phyloP scores from a whole-genome alignment of 2,888 invertebrate genomes.

The Pandemis heparana region DNA sequence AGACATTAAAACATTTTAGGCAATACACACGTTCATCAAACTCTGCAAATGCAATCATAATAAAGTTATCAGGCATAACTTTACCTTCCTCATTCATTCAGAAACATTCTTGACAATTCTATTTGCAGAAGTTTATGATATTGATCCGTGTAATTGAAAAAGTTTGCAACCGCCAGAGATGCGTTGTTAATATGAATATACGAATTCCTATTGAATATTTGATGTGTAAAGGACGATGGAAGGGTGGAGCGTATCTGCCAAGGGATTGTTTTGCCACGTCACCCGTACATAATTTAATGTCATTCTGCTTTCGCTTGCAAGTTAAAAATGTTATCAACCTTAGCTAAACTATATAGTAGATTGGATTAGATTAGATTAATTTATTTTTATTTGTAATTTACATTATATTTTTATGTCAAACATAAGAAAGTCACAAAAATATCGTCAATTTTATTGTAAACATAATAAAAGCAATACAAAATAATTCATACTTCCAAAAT shows the following conservation, averaged over 20 bases:
- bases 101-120: slow-evolving; percentile 34
- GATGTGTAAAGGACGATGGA: slow-evolving; percentile 52
- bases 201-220: slow-evolving; percentile 72
- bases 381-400: too few species aligned
- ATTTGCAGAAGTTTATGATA: slow-evolving; percentile 71
- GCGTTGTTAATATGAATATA: slow-evolving; percentile 75
- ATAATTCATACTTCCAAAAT: too few species aligned
- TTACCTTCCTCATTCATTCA: slow-evolving; percentile 8
- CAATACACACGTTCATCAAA: slow-evolving; percentile 21
- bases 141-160: slow-evolving; percentile 79
- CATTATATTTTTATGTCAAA: too few species aligned
- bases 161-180: slow-evolving; percentile 69
- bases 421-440: too few species aligned
- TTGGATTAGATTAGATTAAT: too few species aligned
- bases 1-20: slow-evolving; percentile 16
- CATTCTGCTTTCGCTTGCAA: not conserved
- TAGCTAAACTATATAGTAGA: too few species aligned
- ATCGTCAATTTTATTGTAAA: too few species aligned
- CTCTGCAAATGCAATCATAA: slow-evolving; percentile 27
- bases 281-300: not conserved
- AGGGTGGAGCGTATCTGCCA: not conserved
- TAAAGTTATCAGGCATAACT: slow-evolving; percentile 29
- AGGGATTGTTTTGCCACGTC: not conserved
- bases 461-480: too few species aligned
- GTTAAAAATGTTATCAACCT: too few species aligned